phyloP scores from a whole-genome alignment of 64 coral and sea anemone species.

The Acropora tenuis region DNA sequence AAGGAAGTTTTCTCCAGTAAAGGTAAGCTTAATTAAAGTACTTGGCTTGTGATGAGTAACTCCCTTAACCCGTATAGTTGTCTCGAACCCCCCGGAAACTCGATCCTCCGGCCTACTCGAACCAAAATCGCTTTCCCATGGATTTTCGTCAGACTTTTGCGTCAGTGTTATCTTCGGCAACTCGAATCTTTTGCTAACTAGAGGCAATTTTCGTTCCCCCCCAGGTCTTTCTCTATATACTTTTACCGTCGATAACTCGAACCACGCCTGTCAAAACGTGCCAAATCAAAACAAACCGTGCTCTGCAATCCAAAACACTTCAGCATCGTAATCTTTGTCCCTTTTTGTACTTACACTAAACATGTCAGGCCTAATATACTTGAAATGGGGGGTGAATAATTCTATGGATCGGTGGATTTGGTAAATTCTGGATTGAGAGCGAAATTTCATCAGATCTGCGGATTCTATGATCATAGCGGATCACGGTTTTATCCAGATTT shows the following conservation, averaged over 20 bases:
- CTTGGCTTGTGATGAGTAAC: background rate
- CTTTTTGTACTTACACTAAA: background rate
- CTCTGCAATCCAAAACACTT: background rate
- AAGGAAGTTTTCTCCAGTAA: slow-evolving; percentile 14
- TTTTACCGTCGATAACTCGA: background rate
- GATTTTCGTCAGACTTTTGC: too few species aligned
- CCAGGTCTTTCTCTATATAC: background rate
- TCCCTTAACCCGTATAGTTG: too few species aligned
- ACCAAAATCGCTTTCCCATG: too few species aligned
- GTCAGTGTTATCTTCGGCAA: too few species aligned
- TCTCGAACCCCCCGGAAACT: too few species aligned
- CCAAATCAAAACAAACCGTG: background rate
- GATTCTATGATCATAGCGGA: too few species aligned
- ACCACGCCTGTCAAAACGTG: background rate
- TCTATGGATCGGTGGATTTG: too few species aligned
- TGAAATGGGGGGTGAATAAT: too few species aligned
- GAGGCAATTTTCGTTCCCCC: background rate
- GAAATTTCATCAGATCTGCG: too few species aligned
- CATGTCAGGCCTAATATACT: background rate
- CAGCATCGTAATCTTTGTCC: background rate
- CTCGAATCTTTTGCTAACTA: background rate
- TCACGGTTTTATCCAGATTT: too few species aligned
- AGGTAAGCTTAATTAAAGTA: background rate
- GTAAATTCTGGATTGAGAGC: too few species aligned
- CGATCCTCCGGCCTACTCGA: too few species aligned